These are phyloP conservation scores for Amphipoea lucens DNA, from an alignment of 2,888 invertebrate genomes.

Conservation along the genomic window DNA sequence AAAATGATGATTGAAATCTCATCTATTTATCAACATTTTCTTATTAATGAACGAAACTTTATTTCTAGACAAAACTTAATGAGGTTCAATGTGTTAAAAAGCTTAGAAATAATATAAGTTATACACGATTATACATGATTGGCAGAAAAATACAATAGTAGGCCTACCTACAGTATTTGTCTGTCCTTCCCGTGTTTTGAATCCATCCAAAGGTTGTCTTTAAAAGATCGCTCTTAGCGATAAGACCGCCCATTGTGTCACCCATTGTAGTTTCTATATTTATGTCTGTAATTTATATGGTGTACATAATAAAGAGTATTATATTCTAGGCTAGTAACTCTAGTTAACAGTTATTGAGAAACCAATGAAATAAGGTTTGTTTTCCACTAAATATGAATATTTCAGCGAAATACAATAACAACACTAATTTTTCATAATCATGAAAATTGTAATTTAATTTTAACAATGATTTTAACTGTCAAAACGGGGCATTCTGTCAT, in stretches of 20 bases:
- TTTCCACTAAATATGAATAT: not conserved
- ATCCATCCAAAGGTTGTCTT: no score
- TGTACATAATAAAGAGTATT: no score
- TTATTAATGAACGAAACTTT: not conserved
- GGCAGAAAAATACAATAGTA: not conserved
- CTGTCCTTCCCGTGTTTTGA: no score
- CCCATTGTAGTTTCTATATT: no score
- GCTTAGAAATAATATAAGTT: not conserved
- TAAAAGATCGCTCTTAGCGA: no score
- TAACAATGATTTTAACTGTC: not conserved
- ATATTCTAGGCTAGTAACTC: no score
- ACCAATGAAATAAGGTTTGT: not conserved
- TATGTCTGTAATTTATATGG: no score
- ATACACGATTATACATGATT: not conserved
- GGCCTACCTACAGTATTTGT: no score
- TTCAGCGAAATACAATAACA: not conserved
- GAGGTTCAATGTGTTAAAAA: not conserved
- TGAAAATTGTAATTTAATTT: not conserved
- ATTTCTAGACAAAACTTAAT: not conserved
- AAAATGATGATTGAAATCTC: conserved; percentile 8
- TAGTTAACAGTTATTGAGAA: not conserved
- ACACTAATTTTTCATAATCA: no score
- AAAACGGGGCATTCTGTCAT: no score
- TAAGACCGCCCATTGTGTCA: no score
- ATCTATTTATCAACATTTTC: not conserved